Base-by-base conservation (phyloP, 1,140 invertebrate genomes). In the Protaetia brevitarsis region DNA sequence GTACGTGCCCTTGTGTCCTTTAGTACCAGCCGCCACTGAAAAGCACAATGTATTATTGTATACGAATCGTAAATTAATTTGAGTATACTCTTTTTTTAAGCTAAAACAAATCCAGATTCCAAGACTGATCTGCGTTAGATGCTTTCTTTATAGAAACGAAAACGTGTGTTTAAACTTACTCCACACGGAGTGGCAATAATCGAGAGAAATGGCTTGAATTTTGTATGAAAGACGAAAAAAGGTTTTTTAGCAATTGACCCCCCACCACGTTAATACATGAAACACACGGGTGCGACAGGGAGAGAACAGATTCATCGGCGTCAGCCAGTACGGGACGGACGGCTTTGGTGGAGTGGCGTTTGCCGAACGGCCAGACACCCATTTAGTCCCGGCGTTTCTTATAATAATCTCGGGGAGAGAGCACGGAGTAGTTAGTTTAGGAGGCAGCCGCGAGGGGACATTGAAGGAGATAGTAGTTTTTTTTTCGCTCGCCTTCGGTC, bases 161-260 rank as follows among this genome's bases (percentile, higher is more conserved):
- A 58, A 67, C 66, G 66, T 67, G 31, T 27, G 66, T 64, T 58
- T 60, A 45, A 34, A 67, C 59, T 67, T 61, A 59, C 56, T 29
- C 59, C 66, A 29, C 41, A 64, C 62, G 62, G 30, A 27, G 30
- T 60, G 59, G 66, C 57, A 66, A 69, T 78, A 78, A 78, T 78
- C 75, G 76, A 76, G 75, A 77, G 76, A 77, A 78, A 78, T 77
- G 76, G 76, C 76, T 75, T 76, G 77, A 77, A 78, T 78, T 78
- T 77, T 75, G 74, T 76, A 78, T 77, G 76, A 76, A 77, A 73
- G 70, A 72, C 68, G 68, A 74, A 74, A 75, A 75, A 75, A 74
- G 68, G 72, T 69, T 75, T 72, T 72, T 73, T 69, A 73, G 71
- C 71, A 74, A 74, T 71, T 68, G 67, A 69, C 66, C 70, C 73